Conservation (phyloP, 2,113 vertebrate species). For the Paradisaea rubra region DNA sequence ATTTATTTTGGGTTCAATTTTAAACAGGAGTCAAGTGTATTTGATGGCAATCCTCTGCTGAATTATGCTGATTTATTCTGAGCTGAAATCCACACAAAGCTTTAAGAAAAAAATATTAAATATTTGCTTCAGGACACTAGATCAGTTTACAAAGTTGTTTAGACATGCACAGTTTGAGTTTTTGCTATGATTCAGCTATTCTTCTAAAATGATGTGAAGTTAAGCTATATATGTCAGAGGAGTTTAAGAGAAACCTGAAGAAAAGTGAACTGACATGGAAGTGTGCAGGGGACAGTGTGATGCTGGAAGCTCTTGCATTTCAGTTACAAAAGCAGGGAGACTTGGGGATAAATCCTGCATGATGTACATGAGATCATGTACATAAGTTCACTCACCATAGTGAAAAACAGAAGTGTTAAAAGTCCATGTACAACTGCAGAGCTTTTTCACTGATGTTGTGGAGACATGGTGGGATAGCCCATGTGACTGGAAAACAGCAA, state of each 20-base stretch:
- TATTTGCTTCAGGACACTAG: neutral
- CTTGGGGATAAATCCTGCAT: accelerated
- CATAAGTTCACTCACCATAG: accelerated
- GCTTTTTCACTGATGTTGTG: neutral
- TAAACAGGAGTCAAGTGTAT: neutral
- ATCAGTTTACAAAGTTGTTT: neutral
- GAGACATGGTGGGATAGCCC: neutral
- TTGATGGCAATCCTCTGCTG: neutral
- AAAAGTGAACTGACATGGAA: neutral
- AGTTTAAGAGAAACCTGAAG: neutral
- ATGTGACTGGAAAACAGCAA: neutral
- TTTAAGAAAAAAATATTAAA: neutral
- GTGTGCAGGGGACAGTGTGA: neutral
- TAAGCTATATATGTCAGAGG: neutral
- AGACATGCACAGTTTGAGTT: neutral
- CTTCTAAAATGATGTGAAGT: neutral
- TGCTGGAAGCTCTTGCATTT: neutral
- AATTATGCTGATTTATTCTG: neutral
- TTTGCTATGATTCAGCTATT: neutral
- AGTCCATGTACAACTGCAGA: neutral
- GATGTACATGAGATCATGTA: accelerated
- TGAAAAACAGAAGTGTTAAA: neutral
- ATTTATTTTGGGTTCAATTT: neutral
- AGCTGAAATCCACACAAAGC: neutral
- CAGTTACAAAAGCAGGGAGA: neutral